Evolutionary conservation across 2,888 invertebrate species (phyloP).

Genomic region (Erebia aethiops): DNA sequence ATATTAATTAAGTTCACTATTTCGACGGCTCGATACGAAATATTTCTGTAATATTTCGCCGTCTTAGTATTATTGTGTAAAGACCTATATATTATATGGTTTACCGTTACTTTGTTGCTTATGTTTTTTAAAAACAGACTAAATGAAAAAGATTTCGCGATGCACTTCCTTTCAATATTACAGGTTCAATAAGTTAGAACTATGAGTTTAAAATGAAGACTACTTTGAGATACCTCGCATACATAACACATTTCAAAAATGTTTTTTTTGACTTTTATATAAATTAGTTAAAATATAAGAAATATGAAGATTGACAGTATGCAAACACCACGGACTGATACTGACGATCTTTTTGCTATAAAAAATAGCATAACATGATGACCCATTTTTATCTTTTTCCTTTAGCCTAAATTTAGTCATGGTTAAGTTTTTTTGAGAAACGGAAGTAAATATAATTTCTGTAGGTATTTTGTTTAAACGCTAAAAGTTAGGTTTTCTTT

Average conservation of each 20-base stretch:
- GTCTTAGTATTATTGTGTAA: background rate
- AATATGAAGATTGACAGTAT: background rate
- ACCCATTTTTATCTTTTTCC: background rate
- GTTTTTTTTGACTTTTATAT: too few relatives aligned
- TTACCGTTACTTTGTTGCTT: background rate
- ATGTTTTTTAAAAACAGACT: background rate
- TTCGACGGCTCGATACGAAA: background rate
- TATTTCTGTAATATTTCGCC: background rate
- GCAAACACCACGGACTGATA: background rate
- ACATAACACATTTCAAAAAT: too few relatives aligned
- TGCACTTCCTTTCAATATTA: background rate
- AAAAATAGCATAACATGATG: background rate
- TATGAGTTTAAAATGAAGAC: too few relatives aligned
- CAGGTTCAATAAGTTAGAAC: background rate
- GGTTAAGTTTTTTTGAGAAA: background rate
- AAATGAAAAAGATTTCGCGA: slow-evolving; percentile 1
- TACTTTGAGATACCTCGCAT: too few relatives aligned
- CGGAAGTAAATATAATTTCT: background rate
- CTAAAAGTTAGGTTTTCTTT: background rate
- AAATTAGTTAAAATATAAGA: too few relatives aligned
- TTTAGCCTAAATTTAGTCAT: slow-evolving; percentile 4
- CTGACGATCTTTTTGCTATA: background rate
- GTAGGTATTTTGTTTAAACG: background rate
- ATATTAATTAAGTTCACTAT: slow-evolving; percentile 8
- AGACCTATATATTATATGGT: background rate